phyloP scores from a whole-genome alignment of 2,888 invertebrate genomes.

The Myathropa florea region DNA sequence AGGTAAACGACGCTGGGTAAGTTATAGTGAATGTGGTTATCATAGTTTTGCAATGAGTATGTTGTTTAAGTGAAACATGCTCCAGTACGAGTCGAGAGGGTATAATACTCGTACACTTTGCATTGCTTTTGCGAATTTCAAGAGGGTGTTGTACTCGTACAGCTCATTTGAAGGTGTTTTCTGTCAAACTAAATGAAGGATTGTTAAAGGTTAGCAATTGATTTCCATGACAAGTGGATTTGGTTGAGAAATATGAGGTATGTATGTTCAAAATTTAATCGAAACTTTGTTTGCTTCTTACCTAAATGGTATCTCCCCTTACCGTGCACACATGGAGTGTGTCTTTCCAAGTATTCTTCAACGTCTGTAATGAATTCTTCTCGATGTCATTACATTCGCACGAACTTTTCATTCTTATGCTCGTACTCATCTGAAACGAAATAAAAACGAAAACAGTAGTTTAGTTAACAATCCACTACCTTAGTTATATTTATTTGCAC shows the following conservation, averaged over 20 bases:
- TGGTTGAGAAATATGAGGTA: neutral
- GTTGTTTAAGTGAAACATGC: slow-evolving; percentile 5
- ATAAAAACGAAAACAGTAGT: no score
- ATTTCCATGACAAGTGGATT: neutral
- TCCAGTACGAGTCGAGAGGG: neutral
- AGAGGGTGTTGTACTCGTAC: neutral
- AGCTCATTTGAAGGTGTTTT: slow-evolving; percentile 9
- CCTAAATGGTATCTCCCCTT: no score
- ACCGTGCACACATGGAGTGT: no score
- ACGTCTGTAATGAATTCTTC: no score
- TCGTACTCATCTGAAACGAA: no score
- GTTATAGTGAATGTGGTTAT: slow-evolving; percentile 12
- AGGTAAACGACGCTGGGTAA: neutral
- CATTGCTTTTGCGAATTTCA: neutral
- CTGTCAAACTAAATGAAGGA: neutral
- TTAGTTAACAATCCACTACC: no score
- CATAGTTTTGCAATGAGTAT: slow-evolving; percentile 38
- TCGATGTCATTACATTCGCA: no score
- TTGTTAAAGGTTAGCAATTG: neutral
- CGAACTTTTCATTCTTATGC: no score
- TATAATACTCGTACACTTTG: neutral
- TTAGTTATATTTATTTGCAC: no score
- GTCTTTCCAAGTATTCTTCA: no score
- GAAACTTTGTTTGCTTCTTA: no score
- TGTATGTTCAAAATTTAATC: neutral